Evolutionary conservation across 2,888 invertebrate genomes (phyloP).

Genomic region (Drosophila villosipedis): DNA sequence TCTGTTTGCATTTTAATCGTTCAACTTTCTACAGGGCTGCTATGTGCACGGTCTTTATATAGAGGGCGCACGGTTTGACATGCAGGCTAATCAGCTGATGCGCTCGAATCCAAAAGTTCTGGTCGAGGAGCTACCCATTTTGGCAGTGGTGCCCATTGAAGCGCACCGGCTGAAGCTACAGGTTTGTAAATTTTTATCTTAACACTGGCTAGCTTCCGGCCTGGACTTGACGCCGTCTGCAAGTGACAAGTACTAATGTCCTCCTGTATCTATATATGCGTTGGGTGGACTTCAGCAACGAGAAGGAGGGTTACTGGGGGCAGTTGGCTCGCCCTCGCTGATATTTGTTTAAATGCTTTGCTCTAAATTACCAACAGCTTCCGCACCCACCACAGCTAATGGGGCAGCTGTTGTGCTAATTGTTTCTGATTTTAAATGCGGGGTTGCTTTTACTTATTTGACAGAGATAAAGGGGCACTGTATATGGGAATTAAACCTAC

Average conservation of each 20-base stretch:
- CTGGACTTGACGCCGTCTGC: conserved; percentile 62
- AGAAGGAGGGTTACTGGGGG: conserved; percentile 30
- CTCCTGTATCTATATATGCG: conserved; percentile 53
- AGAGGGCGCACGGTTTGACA: conserved; percentile 95
- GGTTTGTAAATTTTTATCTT: conserved; percentile 85
- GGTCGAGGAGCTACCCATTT: conserved; percentile 93
- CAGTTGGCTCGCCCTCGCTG: conserved; percentile 38
- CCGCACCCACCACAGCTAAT: conserved; percentile 52
- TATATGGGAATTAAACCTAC: neutral
- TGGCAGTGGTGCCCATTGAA: conserved; percentile 94
- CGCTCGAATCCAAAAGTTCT: conserved; percentile 93
- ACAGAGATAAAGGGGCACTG: conserved; percentile 9
- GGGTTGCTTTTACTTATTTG: conserved; percentile 40
- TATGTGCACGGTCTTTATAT: conserved; percentile 92
- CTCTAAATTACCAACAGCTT: conserved; percentile 73
- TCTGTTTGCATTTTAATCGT: conserved; percentile 80
- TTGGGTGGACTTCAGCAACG: neutral
- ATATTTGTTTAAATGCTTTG: conserved; percentile 78
- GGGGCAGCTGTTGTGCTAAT: conserved; percentile 78
- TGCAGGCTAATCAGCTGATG: conserved; percentile 89
- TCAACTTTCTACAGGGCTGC: conserved; percentile 88
- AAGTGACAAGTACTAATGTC: conserved; percentile 81
- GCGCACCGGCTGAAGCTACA: conserved; percentile 92
- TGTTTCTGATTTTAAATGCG: conserved; percentile 77
- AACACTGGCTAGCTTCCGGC: conserved; percentile 5